These are phyloP conservation scores for Amiota mariae DNA, from an alignment of 2,888 invertebrate species.

Conservation along the genomic window DNA sequence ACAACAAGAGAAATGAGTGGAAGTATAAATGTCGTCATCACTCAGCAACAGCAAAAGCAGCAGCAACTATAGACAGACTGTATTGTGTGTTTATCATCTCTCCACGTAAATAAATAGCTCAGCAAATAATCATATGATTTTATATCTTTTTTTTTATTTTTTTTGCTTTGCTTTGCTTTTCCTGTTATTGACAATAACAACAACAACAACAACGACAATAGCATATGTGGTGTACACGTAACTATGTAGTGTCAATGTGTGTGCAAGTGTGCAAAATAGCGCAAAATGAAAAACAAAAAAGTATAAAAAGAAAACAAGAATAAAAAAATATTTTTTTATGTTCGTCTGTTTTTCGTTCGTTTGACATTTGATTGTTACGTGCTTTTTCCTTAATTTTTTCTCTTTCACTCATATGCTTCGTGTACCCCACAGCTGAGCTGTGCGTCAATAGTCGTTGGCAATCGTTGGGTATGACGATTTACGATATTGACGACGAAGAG, in stretches of 20 bases:
- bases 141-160: not conserved
- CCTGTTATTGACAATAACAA: not conserved
- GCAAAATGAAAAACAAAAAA: not conserved
- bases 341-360: not conserved
- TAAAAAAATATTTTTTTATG: not conserved
- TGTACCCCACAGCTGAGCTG: too few relatives aligned
- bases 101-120: not conserved
- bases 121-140: conserved; percentile 27
- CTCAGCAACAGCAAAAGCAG: not conserved
- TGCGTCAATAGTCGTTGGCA: too few relatives aligned
- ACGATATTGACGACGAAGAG: too few relatives aligned
- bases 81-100: not conserved
- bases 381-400: conserved; percentile 1
- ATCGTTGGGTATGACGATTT: too few relatives aligned
- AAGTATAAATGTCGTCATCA: conserved; percentile 10
- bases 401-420: not conserved
- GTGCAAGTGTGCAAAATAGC: not conserved
- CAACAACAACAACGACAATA: not conserved
- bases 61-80: not conserved
- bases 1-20: not conserved
- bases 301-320: conserved; percentile 7
- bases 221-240: not conserved
- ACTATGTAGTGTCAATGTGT: conserved; percentile 8
- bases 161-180: not conserved
- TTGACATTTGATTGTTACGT: conserved; percentile 11